Base-by-base conservation (phyloP, 2,797 vertebrate species). In the Thalassophryne amazonica region DNA sequence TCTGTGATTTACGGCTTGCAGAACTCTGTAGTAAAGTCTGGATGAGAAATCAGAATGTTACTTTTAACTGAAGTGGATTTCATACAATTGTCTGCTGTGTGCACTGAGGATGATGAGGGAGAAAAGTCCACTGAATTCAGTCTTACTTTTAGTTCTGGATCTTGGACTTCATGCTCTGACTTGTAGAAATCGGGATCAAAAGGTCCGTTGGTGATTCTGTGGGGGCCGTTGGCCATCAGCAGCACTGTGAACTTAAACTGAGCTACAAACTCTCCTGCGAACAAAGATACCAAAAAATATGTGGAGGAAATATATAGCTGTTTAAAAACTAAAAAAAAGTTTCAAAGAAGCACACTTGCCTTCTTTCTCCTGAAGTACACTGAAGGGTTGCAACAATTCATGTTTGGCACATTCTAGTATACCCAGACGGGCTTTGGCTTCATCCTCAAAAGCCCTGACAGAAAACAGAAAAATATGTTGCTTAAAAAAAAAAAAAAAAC, bases 171-270 rank as follows among this genome's bases (percentile, higher is more conserved):
- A 27, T 93, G 78, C 75, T 95, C 94, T 2, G 96, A 97, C 83
- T 95, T 95, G 87, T 95, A 97, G 56, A 94, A 76, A 21, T 98
- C 95, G 0, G 92, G 90, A 3, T 98, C 94, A 3, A 94, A 93
- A 32, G 85, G 88, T 23, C 93, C 92, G 1, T 78, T 92, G 54
- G 95, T 98, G 93, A 98, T 97, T 89, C 93, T 82, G 90, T 97
- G 93, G 30, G 96, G 92, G 1, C 95, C 95, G 9, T 97, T 98
- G 53, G 95, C 92, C 95, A 98, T 98, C 64, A 98, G 87, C 63
- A 98, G 84, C 80, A 97, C 96, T 24, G 96, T 98, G 89, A 97
- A 98, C 81, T 98, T 98, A 83, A 96, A 98, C 91, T 98, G 95
- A 47, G 95, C 95, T 21, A 98, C 95, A 69, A 82, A 91, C 81